Evolutionary conservation across 1,140 invertebrate genomes (phyloP).

Genomic region (Tigriopus japonicus): DNA sequence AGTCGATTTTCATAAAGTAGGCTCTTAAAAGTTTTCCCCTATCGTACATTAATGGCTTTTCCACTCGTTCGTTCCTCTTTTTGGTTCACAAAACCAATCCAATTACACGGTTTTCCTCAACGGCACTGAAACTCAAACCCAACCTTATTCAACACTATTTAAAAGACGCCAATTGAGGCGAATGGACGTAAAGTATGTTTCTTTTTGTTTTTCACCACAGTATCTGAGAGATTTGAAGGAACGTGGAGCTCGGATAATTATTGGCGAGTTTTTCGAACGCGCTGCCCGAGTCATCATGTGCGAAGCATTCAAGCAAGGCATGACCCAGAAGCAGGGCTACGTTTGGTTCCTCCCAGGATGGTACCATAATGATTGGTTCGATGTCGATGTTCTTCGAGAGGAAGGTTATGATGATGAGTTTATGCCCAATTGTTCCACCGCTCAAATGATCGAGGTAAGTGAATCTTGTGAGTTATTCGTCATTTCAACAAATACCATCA

Average conservation of each 20-base stretch:
- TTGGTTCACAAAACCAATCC: too few species aligned
- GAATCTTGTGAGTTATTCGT: too few species aligned
- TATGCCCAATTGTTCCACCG: conserved; percentile 32
- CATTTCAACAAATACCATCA: too few species aligned
- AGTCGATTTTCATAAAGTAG: too few species aligned
- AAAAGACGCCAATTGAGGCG: too few species aligned
- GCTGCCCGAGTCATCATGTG: conserved; percentile 49
- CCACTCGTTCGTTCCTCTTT: too few species aligned
- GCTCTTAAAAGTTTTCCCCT: too few species aligned
- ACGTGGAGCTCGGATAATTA: conserved; percentile 46
- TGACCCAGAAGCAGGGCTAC: conserved; percentile 37
- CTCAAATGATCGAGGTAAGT: conserved; percentile 36
- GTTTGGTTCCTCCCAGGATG: conserved; percentile 64
- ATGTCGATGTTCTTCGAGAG: conserved; percentile 30
- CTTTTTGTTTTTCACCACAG: conserved; percentile 29
- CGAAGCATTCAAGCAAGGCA: conserved; percentile 44
- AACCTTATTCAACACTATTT: too few species aligned
- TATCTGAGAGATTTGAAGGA: conserved; percentile 45
- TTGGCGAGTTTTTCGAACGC: conserved; percentile 51
- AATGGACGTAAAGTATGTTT: too few species aligned
- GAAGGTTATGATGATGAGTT: neutral
- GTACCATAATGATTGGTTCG: conserved; percentile 38
- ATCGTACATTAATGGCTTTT: too few species aligned
- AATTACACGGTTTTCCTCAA: too few species aligned
- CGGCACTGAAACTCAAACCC: too few species aligned